These are phyloP conservation scores for Bovichtus variegatus DNA, from an alignment of 2,797 vertebrate genomes.

Conservation along the genomic window DNA sequence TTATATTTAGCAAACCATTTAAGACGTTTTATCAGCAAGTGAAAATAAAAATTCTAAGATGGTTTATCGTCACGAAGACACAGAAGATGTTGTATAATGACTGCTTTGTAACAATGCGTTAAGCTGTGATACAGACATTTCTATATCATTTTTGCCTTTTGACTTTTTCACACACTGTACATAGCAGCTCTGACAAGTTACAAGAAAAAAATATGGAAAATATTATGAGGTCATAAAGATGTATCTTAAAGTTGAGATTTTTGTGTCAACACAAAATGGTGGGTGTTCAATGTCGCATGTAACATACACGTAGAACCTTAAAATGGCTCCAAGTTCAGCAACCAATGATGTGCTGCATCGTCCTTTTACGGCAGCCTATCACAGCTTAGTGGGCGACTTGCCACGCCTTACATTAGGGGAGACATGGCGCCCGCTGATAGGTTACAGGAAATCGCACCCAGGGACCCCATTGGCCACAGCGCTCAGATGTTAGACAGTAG, in stretches of 20 bases:
- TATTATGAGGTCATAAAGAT: neutral
- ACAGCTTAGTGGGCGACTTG: conserved; percentile 10
- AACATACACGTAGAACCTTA: conserved; percentile 50
- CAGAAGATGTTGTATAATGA: neutral
- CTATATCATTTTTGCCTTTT: neutral
- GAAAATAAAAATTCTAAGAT: neutral
- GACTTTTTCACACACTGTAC: neutral
- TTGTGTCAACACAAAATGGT: conserved; percentile 74
- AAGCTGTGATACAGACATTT: neutral
- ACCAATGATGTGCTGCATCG: conserved; percentile 50
- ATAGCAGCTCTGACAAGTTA: neutral
- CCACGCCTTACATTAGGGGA: conserved; percentile 3
- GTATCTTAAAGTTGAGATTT: neutral
- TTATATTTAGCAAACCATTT: neutral
- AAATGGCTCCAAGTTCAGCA: conserved; percentile 75
- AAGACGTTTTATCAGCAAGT: neutral
- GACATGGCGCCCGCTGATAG: conserved; percentile 49
- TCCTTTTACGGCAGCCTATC: conserved; percentile 62
- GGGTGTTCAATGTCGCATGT: conserved; percentile 20
- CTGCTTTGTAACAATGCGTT: neutral
- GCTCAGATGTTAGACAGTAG: conserved; percentile 44
- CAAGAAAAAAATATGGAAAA: neutral
- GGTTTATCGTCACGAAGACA: neutral
- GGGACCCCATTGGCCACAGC: conserved; percentile 63
- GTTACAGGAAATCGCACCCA: conserved; percentile 46